Percentiles rank a stretch among this genome's conserved stretches.
Conservation (phyloP, 2,888 invertebrate genomes). For the Ennomos erosarius region DNA sequence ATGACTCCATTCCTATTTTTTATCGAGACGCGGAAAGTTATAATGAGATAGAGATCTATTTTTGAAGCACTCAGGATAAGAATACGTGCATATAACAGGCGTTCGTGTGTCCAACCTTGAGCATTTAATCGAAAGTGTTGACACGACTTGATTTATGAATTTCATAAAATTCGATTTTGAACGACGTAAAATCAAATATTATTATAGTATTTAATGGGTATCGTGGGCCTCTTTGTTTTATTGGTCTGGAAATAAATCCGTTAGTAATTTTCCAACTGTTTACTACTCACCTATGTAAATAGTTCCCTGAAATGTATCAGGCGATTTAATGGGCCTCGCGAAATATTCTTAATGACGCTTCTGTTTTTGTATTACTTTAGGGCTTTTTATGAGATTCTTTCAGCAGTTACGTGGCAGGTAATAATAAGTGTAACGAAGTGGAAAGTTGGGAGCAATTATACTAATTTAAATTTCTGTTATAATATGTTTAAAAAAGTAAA, state of each 20-base stretch:
- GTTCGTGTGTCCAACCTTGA: conserved; percentile 68
- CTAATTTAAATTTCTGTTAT: too few species aligned
- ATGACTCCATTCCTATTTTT: conserved; percentile 79
- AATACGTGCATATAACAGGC: conserved; percentile 64
- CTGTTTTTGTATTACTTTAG: conserved; percentile 24
- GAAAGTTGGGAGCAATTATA: too few species aligned
- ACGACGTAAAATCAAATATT: conserved; percentile 74
- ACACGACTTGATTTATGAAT: conserved; percentile 77
- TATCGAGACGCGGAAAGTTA: conserved; percentile 75
- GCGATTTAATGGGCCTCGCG: conserved; percentile 27
- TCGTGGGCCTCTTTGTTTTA: conserved; percentile 68
- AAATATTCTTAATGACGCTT: conserved; percentile 27
- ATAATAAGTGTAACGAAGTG: conserved; percentile 1
- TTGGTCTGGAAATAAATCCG: conserved; percentile 61
- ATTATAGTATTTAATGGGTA: conserved; percentile 66
- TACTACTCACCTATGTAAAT: conserved; percentile 36
- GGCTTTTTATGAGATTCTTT: conserved; percentile 20
- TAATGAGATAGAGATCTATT: conserved; percentile 78
- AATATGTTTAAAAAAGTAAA: too few species aligned
- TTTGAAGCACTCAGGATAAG: conserved; percentile 73
- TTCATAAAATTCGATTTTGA: conserved; percentile 67
- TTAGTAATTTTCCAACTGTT: conserved; percentile 42
- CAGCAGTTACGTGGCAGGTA: conserved; percentile 7
- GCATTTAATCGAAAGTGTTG: conserved; percentile 80
- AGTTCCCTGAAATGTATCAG: conserved; percentile 33